Base-by-base conservation (phyloP, 92 coral and sea anemone species). In the Bergia puertoricense region DNA sequence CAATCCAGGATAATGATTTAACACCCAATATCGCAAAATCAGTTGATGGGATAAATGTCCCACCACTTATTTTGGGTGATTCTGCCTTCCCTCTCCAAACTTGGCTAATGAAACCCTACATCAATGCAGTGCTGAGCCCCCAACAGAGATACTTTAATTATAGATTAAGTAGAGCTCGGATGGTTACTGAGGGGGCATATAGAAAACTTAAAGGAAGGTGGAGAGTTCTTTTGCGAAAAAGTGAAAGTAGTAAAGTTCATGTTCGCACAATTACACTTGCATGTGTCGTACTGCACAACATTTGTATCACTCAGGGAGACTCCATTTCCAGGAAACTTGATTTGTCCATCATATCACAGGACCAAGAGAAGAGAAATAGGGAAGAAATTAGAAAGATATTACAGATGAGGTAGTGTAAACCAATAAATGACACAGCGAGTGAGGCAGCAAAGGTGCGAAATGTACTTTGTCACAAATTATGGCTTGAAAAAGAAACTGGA, bases 351-450 rank as follows among this genome's bases (percentile, higher is more conserved):
- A 80, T 74, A 56, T 80, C 91, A 42, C 59, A 37, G 82, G 66
- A 76, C 40, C 82, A 69, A 68, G 81, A 80, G 81, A 80, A 80
- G 82, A 54, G 86, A 88, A 76, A 88, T 67, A 62, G 86, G 40
- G 71, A 80, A 68, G 65, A 22, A 22, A 71, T 88, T 36, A 86
- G 83, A 50, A 83, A 86, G 75, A 37, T 86, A 54, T 77, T 86
- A 36, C 74, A 86, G 76, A 88, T 88, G 86, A 88, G 86, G 38
- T 79, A 85, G 22, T 88, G 86, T 80, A 85, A 66, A 88, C 75
- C 59, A 88, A 72, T 80, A 40, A 88, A 6, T 37, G 86, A 88
- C 81, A 79, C 86, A 66, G 22, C 81, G 38, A 14, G 22, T 51
- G 89, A 81, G 54, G 87, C 91, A 44, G 79, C 68, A 71, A 72